Evolutionary conservation across 2,888 invertebrate genomes (phyloP).

Genomic region (Crocallis elinguaria): DNA sequence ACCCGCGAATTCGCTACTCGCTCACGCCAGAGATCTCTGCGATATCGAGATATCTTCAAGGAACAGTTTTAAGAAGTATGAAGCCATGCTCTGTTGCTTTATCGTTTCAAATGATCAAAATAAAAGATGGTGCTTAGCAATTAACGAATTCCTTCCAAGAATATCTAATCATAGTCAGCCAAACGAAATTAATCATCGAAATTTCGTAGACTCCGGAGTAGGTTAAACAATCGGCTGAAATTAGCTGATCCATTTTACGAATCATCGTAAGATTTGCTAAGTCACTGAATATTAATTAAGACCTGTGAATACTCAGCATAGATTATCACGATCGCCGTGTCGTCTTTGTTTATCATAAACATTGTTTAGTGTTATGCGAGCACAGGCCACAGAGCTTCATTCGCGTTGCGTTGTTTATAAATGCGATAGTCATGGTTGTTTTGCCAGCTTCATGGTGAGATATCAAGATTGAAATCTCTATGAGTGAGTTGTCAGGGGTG

Average conservation of each 20-base stretch:
- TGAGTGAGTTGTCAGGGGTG: slow-evolving; percentile 75
- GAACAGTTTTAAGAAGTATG: slow-evolving; percentile 9
- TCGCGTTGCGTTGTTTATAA: slow-evolving; percentile 61
- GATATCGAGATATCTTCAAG: slow-evolving; percentile 24
- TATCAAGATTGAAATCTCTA: slow-evolving; percentile 69
- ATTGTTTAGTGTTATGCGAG: slow-evolving; percentile 64
- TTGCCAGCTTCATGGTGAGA: slow-evolving; percentile 66
- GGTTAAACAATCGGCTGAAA: slow-evolving; percentile 58
- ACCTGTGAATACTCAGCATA: slow-evolving; percentile 51
- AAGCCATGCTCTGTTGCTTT: neutral
- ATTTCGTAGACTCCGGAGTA: neutral
- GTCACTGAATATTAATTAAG: slow-evolving; percentile 81
- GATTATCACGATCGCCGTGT: slow-evolving; percentile 52
- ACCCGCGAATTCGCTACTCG: slow-evolving; percentile 67
- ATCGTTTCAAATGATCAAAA: neutral
- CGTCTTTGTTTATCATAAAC: slow-evolving; percentile 64
- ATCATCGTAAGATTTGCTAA: slow-evolving; percentile 56
- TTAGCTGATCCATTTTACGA: slow-evolving; percentile 56
- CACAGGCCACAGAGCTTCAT: slow-evolving; percentile 46
- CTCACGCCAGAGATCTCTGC: slow-evolving; percentile 46
- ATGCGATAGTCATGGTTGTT: slow-evolving; percentile 68
- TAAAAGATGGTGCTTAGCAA: neutral
- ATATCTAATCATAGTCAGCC: neutral
- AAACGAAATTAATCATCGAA: slow-evolving; percentile 4
- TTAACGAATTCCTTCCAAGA: neutral